These are phyloP conservation scores for Pteropus alecto DNA, from an alignment of 2,113 vertebrate species.

Conservation along the genomic window DNA sequence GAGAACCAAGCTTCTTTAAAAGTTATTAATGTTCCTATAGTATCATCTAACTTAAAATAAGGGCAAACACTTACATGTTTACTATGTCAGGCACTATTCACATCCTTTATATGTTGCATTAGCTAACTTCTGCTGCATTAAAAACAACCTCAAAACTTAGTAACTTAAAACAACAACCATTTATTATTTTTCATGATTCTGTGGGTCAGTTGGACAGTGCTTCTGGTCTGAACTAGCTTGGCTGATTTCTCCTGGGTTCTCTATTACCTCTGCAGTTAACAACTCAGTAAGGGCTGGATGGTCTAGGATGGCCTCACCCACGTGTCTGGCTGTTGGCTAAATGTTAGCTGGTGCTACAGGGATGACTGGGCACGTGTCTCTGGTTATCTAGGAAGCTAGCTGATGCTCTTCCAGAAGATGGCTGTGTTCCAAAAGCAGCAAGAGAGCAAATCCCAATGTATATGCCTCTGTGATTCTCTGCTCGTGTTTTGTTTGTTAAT, in stretches of 20 bases:
- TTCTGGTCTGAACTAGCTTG: background rate
- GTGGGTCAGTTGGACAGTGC: background rate
- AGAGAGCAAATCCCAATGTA: background rate
- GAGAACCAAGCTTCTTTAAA: conserved; percentile 2
- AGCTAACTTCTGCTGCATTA: background rate
- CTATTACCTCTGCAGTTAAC: background rate
- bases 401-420: background rate
- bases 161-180: background rate
- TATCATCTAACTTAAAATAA: background rate
- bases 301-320: background rate
- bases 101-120: background rate
- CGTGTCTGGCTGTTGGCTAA: background rate
- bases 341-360: background rate
- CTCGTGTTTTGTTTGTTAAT: background rate
- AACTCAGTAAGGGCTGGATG: background rate
- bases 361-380: background rate
- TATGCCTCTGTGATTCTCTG: background rate
- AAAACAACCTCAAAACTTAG: conserved; percentile 17
- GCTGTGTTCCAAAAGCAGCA: background rate
- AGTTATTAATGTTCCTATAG: background rate
- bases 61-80: background rate
- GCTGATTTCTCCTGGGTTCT: background rate
- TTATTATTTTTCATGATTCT: background rate
- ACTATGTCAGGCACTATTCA: background rate
- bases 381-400: background rate